Evolutionary conservation across 2,888 invertebrate species (phyloP).

Genomic region (Drosophila affinis): DNA sequence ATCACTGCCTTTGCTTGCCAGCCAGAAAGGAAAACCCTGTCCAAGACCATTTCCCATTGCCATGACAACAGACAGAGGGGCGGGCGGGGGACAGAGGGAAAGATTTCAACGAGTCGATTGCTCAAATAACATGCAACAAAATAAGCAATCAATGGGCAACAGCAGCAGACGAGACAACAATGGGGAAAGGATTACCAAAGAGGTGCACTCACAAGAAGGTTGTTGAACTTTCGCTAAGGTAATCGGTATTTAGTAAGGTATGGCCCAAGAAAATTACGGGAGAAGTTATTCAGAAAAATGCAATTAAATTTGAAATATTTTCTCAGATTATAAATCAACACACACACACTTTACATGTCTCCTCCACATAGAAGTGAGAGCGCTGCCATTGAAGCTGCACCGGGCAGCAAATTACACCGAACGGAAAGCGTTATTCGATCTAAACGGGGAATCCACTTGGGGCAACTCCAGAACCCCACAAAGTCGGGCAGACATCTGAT

Average conservation of each 20-base stretch:
- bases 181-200: slow-evolving; percentile 20
- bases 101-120: slow-evolving; percentile 53
- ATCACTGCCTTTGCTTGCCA: slow-evolving; percentile 5
- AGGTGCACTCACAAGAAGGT: neutral
- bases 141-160: slow-evolving; percentile 49
- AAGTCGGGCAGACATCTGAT: too few species aligned
- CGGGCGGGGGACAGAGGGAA: neutral
- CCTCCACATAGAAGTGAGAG: too few species aligned
- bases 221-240: neutral
- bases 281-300: too few species aligned
- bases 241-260: neutral
- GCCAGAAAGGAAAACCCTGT: neutral
- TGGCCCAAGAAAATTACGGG: neutral
- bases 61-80: slow-evolving; percentile 62
- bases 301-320: too few species aligned
- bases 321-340: too few species aligned
- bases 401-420: too few species aligned
- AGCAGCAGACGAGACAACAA: slow-evolving; percentile 23
- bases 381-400: too few species aligned
- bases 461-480: too few species aligned
- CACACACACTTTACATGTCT: too few species aligned
- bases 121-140: slow-evolving; percentile 64
- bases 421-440: too few species aligned
- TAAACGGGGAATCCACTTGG: too few species aligned
- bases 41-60: slow-evolving; percentile 22